Base-by-base conservation (phyloP, 2,797 vertebrate genomes). In the Catamblyrhynchus diadema region DNA sequence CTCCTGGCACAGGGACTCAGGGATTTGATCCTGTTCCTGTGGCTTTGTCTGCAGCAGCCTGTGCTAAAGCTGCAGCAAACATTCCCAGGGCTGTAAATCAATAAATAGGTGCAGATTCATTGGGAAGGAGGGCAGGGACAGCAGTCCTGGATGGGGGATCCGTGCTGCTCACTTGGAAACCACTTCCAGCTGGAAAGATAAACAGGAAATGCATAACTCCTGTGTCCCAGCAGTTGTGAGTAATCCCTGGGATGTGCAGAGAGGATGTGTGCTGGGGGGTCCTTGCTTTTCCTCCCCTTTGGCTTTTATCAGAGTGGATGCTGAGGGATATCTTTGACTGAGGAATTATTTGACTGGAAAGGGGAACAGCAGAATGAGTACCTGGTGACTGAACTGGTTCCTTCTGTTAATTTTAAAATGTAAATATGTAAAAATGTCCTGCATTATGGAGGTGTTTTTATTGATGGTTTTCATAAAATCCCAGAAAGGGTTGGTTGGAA, bases 121-220 rank as follows among this genome's bases (percentile, higher is more conserved):
- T 2, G 7, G 59, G 39, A 48, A 61, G 24, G 75, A 65, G 81
- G 42, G 35, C 41, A 50, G 70, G 47, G 48, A 18, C 12, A 8
- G 14, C 44, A 42, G 54, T 47, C 21, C 41, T 60, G 61, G 20
- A 2, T 56, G 67, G 32, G 21, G 51, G 65, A 51, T 65, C 50
- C 0, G 1, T 50, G 93, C 83, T 54, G 48, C 86, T 94, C n/a
- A 2, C 83, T 94, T 86, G 88, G 92, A 94, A 90, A 47, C 65
- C 47, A 6, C 33, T 77, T 91, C 66, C 91, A 94, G 84, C 60
- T 45, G 57, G 62, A 81, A 64, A 67, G 83, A 90, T 93, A 95
- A 97, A 96, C 95, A 97, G 97, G 96, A 97, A 97, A 93, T 21
- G 25, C 96, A 90, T 61, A 92, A 61, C 93, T 71, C 5, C 65